A percentile compares a stretch with the other conserved stretches of the same genome.
Evolutionary conservation across 2,113 vertebrate genomes (phyloP).

Genomic region (Archocentrus centrarchus): DNA sequence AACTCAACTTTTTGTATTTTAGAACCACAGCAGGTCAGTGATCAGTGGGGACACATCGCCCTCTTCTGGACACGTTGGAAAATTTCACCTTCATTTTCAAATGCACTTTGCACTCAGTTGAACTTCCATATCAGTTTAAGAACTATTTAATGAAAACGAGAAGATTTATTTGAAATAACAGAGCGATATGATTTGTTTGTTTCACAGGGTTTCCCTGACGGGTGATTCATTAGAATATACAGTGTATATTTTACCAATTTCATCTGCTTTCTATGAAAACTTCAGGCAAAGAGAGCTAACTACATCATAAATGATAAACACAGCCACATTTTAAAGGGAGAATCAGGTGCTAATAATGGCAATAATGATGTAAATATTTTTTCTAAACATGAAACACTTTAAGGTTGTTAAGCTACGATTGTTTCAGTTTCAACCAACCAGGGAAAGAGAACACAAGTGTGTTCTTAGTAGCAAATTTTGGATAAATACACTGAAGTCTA

Average conservation of each 20-base stretch:
- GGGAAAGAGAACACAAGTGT: not conserved
- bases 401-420: not conserved
- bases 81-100: not conserved
- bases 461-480: not conserved
- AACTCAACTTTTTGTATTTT: not conserved
- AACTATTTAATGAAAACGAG: not conserved
- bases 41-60: not conserved
- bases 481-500: not conserved
- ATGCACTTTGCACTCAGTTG: not conserved
- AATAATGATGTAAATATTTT: not conserved
- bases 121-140: not conserved
- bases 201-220: not conserved
- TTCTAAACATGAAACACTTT: not conserved
- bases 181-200: not conserved
- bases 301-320: not conserved
- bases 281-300: not conserved
- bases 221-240: not conserved
- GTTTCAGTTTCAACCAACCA: not conserved
- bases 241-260: constrained; percentile 4
- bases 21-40: not conserved
- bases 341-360: not conserved
- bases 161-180: not conserved
- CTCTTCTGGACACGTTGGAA: constrained; percentile 7
- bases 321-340: constrained; percentile 6
- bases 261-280: not conserved